Conservation (phyloP, 2,797 vertebrate species). For the Poecilia wingei region DNA sequence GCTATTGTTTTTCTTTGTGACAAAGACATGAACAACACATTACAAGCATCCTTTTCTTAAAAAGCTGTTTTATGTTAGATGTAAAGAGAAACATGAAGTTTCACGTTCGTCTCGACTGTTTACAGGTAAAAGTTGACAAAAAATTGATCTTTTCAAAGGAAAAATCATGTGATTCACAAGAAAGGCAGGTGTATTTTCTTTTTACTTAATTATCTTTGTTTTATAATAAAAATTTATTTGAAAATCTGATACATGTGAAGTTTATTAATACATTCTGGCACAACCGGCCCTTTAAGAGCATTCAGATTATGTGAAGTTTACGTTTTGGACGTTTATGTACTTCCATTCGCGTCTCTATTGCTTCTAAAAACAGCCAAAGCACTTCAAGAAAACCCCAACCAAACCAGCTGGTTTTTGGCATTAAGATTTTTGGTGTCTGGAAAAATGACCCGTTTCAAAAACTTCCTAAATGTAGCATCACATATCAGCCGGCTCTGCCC, state of each 20-base stretch:
- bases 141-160: background rate
- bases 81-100: background rate
- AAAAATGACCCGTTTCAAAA: too few species aligned
- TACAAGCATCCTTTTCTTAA: background rate
- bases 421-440: too few species aligned
- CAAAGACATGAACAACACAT: background rate
- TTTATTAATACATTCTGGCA: too few species aligned
- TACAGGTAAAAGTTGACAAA: background rate
- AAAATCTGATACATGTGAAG: background rate
- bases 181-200: background rate
- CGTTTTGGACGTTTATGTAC: too few species aligned
- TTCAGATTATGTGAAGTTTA: too few species aligned
- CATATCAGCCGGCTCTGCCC: too few species aligned
- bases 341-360: too few species aligned
- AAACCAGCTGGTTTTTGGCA: too few species aligned
- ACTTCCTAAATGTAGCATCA: too few species aligned
- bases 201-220: background rate
- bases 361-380: too few species aligned
- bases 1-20: background rate
- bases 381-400: too few species aligned
- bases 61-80: background rate
- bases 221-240: background rate
- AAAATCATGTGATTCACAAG: background rate
- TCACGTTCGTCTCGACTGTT: background rate
- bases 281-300: too few species aligned